Percentiles rank a stretch among this genome's conserved stretches.
Conservation (phyloP, 2,888 invertebrate genomes). For the Andrena marginata region DNA sequence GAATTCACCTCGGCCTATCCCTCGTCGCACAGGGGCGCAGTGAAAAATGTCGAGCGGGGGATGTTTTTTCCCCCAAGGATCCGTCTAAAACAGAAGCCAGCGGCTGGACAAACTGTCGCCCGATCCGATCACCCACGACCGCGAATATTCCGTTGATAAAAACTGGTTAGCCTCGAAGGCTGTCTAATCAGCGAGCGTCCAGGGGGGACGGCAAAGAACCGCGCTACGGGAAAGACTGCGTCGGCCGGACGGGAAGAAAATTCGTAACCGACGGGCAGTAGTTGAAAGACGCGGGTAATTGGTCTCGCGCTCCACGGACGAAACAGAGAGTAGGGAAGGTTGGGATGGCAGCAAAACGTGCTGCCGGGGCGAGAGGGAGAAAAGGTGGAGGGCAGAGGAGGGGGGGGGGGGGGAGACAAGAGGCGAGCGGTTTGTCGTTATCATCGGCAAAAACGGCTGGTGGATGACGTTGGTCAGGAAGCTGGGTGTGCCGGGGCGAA, state of each 20-base stretch:
- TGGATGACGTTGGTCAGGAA: conserved; percentile 63
- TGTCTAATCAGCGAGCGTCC: conserved; percentile 40
- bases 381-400: not conserved
- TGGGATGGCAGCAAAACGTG: not conserved
- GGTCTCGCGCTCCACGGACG: conserved; percentile 63
- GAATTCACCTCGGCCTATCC: too few species aligned
- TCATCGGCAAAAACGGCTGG: conserved; percentile 66
- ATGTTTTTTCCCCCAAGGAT: not conserved
- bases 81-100: not conserved
- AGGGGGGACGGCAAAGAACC: conserved; percentile 17
- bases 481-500: conserved; percentile 66
- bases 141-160: conserved; percentile 22
- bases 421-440: conserved; percentile 67
- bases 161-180: conserved; percentile 30
- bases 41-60: not conserved
- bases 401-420: not conserved
- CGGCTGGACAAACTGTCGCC: not conserved
- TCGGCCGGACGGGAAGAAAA: conserved; percentile 36
- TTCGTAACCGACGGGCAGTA: conserved; percentile 17
- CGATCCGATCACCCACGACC: conserved; percentile 25
- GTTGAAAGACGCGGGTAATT: conserved; percentile 60
- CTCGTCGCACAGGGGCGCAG: not conserved
- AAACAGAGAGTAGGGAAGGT: conserved; percentile 36
- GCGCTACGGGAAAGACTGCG: conserved; percentile 13
- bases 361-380: not conserved